These are phyloP conservation scores for Meliscaeva auricollis DNA, from an alignment of 2,888 invertebrate genomes.

Conservation along the genomic window DNA sequence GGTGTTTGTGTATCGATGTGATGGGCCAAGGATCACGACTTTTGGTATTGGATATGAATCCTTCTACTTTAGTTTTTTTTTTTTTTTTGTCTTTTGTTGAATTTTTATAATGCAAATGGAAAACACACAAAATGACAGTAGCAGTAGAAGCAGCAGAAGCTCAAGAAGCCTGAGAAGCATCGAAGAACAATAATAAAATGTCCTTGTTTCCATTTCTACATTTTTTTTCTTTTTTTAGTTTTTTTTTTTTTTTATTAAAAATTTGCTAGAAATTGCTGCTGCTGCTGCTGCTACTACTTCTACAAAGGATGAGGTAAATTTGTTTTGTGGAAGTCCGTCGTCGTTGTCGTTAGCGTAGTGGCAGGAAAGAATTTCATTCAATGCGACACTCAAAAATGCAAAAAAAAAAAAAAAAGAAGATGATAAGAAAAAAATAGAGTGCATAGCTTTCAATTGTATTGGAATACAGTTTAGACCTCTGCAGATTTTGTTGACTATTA, in stretches of 20 bases:
- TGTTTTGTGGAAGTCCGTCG: conserved; percentile 16
- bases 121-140: conserved; percentile 21
- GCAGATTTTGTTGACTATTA: conserved; percentile 10
- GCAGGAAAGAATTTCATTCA: conserved; percentile 57
- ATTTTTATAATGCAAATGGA: conserved; percentile 53
- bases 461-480: not conserved
- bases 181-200: conserved; percentile 54
- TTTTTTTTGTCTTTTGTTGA: not conserved
- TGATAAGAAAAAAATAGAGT: not conserved
- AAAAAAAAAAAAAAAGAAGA: conserved; percentile 2
- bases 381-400: conserved; percentile 47
- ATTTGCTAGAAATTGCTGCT: conserved; percentile 15
- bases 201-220: conserved; percentile 39
- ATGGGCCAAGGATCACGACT: conserved; percentile 56
- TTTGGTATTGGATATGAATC: conserved; percentile 57
- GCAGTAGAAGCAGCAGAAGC: conserved; percentile 30
- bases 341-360: not conserved
- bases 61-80: conserved; percentile 13
- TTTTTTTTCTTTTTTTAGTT: not conserved
- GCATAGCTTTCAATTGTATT: conserved; percentile 20
- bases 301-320: not conserved
- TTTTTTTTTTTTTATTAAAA: conserved; percentile 45
- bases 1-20: conserved; percentile 11
- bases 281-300: not conserved
- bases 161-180: not conserved